Evolutionary conservation across 2,113 vertebrate species (phyloP), one percentile per base, ranked within the genome.

Genomic region (Muntiacus reevesi): DNA sequence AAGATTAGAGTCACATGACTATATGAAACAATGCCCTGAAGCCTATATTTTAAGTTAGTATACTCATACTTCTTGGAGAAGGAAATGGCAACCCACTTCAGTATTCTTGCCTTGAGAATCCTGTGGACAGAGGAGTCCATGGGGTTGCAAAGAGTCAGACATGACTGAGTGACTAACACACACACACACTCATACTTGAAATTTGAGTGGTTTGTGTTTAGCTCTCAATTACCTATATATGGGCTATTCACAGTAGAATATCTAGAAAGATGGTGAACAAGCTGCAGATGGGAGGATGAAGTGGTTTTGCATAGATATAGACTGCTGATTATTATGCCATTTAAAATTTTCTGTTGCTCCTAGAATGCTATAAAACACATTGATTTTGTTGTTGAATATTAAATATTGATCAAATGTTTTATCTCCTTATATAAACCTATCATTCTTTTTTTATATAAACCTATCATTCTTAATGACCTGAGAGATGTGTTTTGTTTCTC

Each of bases 341-440:
- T 71, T 94, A 87, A 91, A 85, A 19, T 14, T 89, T n/a, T 81
- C 30, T 92, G 4, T 64, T 96, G 12, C 21, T 90, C 17, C 60
- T 95, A 84, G 40, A 94, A 93, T 3, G 86, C 33, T 59, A 87
- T 88, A 92, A 79, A 97, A 74, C 15, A 74, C 21, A 94, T 3
- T 40, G 1, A 3, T 62, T 71, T n/a, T 67, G 13, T 17, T 87
- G 43, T 82, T 86, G 54, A 95, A 54, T 79, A 78, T 52, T 79
- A 97, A 86, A 89, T 89, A 92, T 25, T 64, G 60, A n/a, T 57
- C 88, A 50, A 23, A 64, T 93, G 4, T 96, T 94, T 97, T 88
- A 7, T 14, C 14, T 74, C 27, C 16, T 87, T 59, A 45, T 89
- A 16, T 52, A 16, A 81, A 85, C 21, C 40, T 84, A 40, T 93